Percentiles rank a stretch among this genome's conserved stretches.
Evolutionary conservation across 2,888 invertebrate genomes (phyloP).

Genomic region (Caenorhabditis angaria): DNA sequence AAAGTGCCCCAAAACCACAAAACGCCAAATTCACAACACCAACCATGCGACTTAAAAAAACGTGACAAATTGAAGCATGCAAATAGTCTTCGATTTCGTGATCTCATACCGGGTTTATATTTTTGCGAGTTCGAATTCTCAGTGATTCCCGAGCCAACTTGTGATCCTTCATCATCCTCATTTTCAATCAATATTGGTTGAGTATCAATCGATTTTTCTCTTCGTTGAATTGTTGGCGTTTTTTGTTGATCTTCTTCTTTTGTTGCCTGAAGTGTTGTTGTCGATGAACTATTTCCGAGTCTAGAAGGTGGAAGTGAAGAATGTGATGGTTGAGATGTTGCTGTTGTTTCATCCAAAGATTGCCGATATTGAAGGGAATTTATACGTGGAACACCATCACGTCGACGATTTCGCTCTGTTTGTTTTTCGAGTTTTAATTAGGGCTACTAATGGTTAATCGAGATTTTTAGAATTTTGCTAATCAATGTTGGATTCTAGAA

Average conservation of each 20-base stretch:
- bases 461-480: not conserved
- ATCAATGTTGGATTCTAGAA: too few species aligned
- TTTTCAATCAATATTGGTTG: conserved; percentile 2
- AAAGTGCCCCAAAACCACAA: not conserved
- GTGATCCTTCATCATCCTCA: not conserved
- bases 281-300: too few species aligned
- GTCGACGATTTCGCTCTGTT: conserved; percentile 21
- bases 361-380: conserved; percentile 40
- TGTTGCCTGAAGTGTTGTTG: too few species aligned
- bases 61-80: not conserved
- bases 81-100: not conserved
- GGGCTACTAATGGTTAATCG: not conserved
- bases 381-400: conserved; percentile 34
- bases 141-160: not conserved
- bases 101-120: not conserved
- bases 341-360: conserved; percentile 30
- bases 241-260: not conserved
- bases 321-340: not conserved
- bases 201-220: not conserved
- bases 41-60: not conserved
- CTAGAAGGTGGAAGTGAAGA: not conserved
- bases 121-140: too few species aligned
- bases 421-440: conserved; percentile 3
- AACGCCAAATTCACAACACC: not conserved
- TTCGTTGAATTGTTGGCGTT: not conserved